These are phyloP conservation scores for Ditula angustiorana DNA, from an alignment of 2,888 invertebrate genomes.

Conservation along the genomic window DNA sequence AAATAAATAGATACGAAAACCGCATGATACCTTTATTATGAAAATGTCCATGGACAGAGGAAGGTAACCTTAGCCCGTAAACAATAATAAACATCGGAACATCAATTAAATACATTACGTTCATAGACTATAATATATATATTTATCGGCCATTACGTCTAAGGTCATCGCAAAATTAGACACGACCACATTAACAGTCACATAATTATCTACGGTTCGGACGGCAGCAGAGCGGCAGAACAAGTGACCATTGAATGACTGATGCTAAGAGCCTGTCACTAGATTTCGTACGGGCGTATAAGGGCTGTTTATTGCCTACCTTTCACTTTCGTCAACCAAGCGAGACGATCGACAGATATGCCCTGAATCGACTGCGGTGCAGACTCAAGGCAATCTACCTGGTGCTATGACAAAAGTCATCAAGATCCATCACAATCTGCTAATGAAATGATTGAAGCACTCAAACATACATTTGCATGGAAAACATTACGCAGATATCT, in stretches of 20 bases:
- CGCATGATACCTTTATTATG: too few species aligned
- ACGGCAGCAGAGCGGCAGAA: not conserved
- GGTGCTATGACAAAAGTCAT: constrained; percentile 52
- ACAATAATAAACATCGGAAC: not conserved
- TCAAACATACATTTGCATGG: constrained; percentile 72
- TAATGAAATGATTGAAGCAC: constrained; percentile 63
- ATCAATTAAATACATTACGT: constrained; percentile 8
- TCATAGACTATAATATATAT: constrained; percentile 10
- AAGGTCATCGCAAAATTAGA: constrained; percentile 1
- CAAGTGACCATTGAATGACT: constrained; percentile 5
- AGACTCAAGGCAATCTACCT: constrained; percentile 58
- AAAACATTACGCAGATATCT: constrained; percentile 65
- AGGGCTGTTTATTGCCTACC: constrained; percentile 47
- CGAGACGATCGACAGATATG: constrained; percentile 55
- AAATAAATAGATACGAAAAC: not conserved
- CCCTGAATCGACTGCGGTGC: constrained; percentile 51
- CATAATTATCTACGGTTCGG: not conserved
- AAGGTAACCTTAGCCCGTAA: not conserved
- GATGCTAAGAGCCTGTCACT: constrained; percentile 6
- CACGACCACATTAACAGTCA: not conserved
- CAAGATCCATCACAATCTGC: constrained; percentile 59
- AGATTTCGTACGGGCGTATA: constrained; percentile 8
- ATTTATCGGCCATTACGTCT: constrained; percentile 13
- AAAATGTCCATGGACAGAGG: not conserved
- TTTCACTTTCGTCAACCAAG: constrained; percentile 63